A percentile compares a stretch with the other conserved stretches of the same genome.
phyloP scores from a whole-genome alignment of 1,140 invertebrate genomes.

The Microplitis demolitor region DNA sequence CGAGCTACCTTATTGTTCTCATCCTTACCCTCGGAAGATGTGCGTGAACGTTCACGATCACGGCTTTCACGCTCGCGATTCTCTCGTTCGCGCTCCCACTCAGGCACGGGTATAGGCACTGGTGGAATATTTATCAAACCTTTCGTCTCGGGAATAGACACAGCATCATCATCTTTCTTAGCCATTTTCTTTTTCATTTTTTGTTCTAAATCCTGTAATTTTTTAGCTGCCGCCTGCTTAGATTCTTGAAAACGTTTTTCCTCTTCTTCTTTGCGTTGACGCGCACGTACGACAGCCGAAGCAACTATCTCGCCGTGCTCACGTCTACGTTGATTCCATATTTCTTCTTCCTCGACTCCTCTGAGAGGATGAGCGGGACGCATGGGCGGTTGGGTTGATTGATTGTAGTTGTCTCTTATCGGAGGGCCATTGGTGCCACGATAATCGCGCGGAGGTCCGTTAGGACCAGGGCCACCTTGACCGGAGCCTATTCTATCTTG shows the following conservation, averaged over 20 bases:
- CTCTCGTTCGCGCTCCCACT: slow-evolving; percentile 66
- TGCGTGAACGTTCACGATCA: slow-evolving; percentile 55
- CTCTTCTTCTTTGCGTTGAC: slow-evolving; percentile 79
- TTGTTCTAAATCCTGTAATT: slow-evolving; percentile 68
- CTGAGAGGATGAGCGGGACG: slow-evolving; percentile 47
- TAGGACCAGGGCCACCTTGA: neutral
- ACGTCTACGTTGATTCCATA: slow-evolving; percentile 72
- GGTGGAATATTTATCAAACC: slow-evolving; percentile 52
- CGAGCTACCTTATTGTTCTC: slow-evolving; percentile 41
- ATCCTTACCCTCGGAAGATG: slow-evolving; percentile 63
- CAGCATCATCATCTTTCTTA: slow-evolving; percentile 55
- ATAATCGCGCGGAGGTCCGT: slow-evolving; percentile 44
- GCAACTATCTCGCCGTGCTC: slow-evolving; percentile 73
- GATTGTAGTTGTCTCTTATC: slow-evolving; percentile 35
- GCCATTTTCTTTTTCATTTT: slow-evolving; percentile 64
- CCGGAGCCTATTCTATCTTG: slow-evolving; percentile 29
- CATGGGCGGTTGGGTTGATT: slow-evolving; percentile 32
- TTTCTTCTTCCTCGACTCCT: slow-evolving; percentile 73
- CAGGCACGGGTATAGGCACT: slow-evolving; percentile 61
- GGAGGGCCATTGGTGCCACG: slow-evolving; percentile 45
- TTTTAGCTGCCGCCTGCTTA: slow-evolving; percentile 67
- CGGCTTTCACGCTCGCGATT: slow-evolving; percentile 53
- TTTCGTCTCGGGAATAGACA: slow-evolving; percentile 49
- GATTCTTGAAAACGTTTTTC: slow-evolving; percentile 75
- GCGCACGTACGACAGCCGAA: slow-evolving; percentile 74